Base-by-base conservation (phyloP, 2,797 vertebrate genomes). In the Diplodus sargus region DNA sequence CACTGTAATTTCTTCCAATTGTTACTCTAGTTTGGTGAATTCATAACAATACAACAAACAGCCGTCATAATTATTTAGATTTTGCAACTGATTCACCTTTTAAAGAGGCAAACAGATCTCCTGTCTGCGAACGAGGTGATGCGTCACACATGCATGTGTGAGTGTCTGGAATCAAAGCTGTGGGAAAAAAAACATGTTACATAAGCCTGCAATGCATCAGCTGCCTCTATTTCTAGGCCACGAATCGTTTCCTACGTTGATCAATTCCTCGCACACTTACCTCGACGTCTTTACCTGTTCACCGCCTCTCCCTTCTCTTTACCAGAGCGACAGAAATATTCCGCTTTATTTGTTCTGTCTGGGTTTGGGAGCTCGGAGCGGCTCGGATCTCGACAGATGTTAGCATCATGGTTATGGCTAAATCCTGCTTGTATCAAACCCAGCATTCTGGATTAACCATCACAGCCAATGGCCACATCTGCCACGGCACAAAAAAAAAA, bases 401-500 rank as follows among this genome's bases (percentile, higher is more conserved):
- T 93, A 81, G 81, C 89, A 82, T 95, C 92, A 93, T 92, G 87
- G 91, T 73, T 85, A 65, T 84, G 83, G 79, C 86, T 95, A 95
- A 96, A 95, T 95, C 95, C 94, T 78, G 70, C 92, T 94, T 89
- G 89, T 90, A 91, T 88, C 91, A 85, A 90, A 90, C 90, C 87
- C 90, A 91, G 92, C 86, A 85, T 92, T 91, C 88, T 89, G 94
- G 95, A 96, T 96, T 95, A 95, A 93, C 89, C 85, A 70, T 71
- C 81, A 16, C 90, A 85, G 89, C 93, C 93, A 93, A 92, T 92
- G 91, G 90, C 76, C 91, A 94, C 93, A 95, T 94, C 95, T 96
- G 94, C 84, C 90, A 88, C 69, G 61, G 66, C 49, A 87, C 84
- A 11, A 39, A 39, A 10, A 39, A 39, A 39, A 89, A 83, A 11